A percentile compares a stretch with the other conserved stretches of the same genome.
phyloP scores from a whole-genome alignment of 2,797 vertebrate genomes.

The Lutjanus campechanus region DNA sequence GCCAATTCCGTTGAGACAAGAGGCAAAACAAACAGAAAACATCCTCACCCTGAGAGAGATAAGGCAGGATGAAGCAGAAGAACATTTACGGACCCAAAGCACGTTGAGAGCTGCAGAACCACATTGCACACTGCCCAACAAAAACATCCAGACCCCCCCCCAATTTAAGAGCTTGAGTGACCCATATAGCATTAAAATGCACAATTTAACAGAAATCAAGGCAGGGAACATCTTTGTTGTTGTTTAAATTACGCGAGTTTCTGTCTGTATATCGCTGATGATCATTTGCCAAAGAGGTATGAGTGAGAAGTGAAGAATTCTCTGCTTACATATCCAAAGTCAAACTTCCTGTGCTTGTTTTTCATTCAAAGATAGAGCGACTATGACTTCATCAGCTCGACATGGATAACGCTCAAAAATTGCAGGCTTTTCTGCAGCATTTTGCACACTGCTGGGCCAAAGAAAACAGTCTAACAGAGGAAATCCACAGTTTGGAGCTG shows the following conservation, averaged over 20 bases:
- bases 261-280: neutral
- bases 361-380: slow-evolving; percentile 20
- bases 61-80: slow-evolving; percentile 23
- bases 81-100: neutral
- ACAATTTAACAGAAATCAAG: neutral
- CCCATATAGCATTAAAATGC: neutral
- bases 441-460: slow-evolving; percentile 37
- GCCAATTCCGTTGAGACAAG: neutral
- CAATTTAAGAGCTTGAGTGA: slow-evolving; percentile 5
- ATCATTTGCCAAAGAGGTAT: neutral
- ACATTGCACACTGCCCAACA: neutral
- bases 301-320: slow-evolving; percentile 14
- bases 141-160: slow-evolving; percentile 39
- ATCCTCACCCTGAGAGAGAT: slow-evolving; percentile 49
- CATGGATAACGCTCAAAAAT: slow-evolving; percentile 20
- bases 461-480: slow-evolving; percentile 57
- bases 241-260: neutral
- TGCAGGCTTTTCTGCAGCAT: slow-evolving; percentile 26
- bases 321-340: slow-evolving; percentile 3
- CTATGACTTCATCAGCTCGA: slow-evolving; percentile 34
- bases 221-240: neutral
- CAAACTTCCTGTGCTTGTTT: slow-evolving; percentile 35
- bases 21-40: slow-evolving; percentile 51
- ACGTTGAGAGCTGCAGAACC: neutral
- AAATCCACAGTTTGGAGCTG: slow-evolving; percentile 47